Evolutionary conservation across 1,140 invertebrate species (phyloP).

Genomic region (Drosophila malerkotliana): DNA sequence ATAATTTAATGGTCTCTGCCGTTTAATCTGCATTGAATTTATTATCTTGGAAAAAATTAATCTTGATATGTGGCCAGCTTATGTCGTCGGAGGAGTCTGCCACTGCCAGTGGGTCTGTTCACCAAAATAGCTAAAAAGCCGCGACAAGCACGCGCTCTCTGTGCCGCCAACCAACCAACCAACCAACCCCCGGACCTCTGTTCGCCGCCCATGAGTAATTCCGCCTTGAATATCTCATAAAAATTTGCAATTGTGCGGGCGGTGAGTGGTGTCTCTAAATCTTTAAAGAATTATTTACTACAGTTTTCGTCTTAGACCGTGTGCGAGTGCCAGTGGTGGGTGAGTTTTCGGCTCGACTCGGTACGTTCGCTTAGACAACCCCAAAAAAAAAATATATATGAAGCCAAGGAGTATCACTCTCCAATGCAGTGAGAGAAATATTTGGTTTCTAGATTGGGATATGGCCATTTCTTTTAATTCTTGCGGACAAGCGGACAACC

Average conservation of each 20-base stretch:
- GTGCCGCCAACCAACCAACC: too few species aligned
- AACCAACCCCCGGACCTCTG: not conserved
- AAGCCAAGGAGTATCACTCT: constrained; percentile 5
- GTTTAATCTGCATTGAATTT: constrained; percentile 82
- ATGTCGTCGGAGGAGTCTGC: constrained; percentile 39
- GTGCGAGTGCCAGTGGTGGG: constrained; percentile 23
- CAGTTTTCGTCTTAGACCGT: constrained; percentile 56
- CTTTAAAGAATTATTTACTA: constrained; percentile 82
- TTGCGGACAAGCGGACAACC: too few species aligned
- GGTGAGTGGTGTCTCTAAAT: constrained; percentile 70
- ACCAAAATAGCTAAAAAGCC: constrained; percentile 76
- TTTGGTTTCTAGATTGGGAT: not conserved
- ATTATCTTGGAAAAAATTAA: constrained; percentile 80
- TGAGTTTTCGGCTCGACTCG: not conserved
- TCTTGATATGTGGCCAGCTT: constrained; percentile 79
- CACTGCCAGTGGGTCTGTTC: constrained; percentile 1
- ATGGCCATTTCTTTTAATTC: not conserved
- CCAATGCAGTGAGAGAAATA: not conserved
- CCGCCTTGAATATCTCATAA: constrained; percentile 63
- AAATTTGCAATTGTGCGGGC: constrained; percentile 75
- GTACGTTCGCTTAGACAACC: constrained; percentile 29
- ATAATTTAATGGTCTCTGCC: constrained; percentile 81
- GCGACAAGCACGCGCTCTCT: constrained; percentile 61
- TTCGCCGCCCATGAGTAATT: not conserved
- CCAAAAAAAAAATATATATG: constrained; percentile 11